Evolutionary conservation across 1,140 invertebrate species (phyloP).

Genomic region (Drosophila persimilis): DNA sequence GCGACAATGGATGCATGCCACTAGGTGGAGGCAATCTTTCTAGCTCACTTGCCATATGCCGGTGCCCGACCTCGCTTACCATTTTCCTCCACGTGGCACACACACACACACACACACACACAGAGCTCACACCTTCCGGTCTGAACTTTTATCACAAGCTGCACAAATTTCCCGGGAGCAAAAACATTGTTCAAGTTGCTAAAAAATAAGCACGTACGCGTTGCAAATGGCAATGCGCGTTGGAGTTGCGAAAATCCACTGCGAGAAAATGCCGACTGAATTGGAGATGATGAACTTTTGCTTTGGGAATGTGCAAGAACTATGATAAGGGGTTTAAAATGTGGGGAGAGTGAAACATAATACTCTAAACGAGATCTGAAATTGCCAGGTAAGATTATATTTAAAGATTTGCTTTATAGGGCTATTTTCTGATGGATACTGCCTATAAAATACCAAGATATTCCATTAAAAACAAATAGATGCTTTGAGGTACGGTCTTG

Average conservation of each 20-base stretch:
- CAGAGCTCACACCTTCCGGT: slow-evolving; percentile 34
- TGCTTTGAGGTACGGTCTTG: too few species aligned
- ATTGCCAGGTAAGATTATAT: too few species aligned
- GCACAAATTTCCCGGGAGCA: slow-evolving; percentile 63
- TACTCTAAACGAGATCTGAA: too few species aligned
- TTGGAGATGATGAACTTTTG: too few species aligned
- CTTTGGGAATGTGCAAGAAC: too few species aligned
- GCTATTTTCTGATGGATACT: too few species aligned
- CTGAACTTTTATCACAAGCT: slow-evolving; percentile 71
- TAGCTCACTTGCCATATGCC: slow-evolving; percentile 49
- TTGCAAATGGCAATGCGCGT: slow-evolving; percentile 57
- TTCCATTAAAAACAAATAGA: too few species aligned
- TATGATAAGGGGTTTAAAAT: too few species aligned
- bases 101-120: background rate
- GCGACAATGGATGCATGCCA: slow-evolving; percentile 49
- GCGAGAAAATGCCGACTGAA: too few species aligned
- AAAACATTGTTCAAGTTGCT: slow-evolving; percentile 74
- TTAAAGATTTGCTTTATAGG: too few species aligned
- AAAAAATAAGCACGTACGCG: slow-evolving; percentile 78
- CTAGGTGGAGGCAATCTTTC: slow-evolving; percentile 26
- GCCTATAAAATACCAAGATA: too few species aligned
- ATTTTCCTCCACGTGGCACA: background rate
- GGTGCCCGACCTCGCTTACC: slow-evolving; percentile 3
- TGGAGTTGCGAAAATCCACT: background rate
- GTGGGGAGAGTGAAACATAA: too few species aligned